Percentiles rank a stretch among this genome's conserved stretches.
Conservation (phyloP, 30 jellyfish, hydroid and myxozoan species). For the Clytia hemisphaerica region DNA sequence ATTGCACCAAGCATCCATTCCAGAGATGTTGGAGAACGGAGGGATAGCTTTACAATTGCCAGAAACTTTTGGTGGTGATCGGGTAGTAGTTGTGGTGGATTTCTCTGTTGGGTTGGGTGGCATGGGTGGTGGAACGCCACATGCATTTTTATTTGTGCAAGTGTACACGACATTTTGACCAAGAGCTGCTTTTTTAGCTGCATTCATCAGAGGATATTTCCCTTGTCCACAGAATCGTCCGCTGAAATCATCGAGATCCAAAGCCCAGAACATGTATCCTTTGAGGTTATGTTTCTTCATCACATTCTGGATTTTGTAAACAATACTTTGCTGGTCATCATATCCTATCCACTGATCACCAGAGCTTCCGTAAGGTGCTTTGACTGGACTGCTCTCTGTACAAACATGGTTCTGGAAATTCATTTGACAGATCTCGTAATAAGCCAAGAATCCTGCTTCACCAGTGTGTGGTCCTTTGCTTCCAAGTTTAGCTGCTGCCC, state of each 20-base stretch:
- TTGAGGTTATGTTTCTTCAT: not conserved
- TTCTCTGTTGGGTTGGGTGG: too few species aligned
- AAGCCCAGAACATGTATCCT: constrained; percentile 30
- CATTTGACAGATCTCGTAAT: constrained; percentile 17
- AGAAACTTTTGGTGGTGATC: too few species aligned
- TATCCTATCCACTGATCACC: constrained; percentile 16
- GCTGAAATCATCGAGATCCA: constrained; percentile 24
- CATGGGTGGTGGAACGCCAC: too few species aligned
- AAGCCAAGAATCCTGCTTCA: constrained; percentile 21
- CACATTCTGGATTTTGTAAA: not conserved
- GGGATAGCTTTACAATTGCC: too few species aligned
- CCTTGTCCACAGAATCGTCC: constrained; percentile 15
- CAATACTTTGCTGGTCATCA: constrained; percentile 17
- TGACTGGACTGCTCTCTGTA: not conserved
- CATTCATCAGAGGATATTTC: constrained; percentile 22
- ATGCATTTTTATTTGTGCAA: too few species aligned
- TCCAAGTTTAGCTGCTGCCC: not conserved
- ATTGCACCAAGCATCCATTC: too few species aligned
- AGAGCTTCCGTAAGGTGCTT: constrained; percentile 23
- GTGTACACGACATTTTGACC: too few species aligned
- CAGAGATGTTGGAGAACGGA: too few species aligned
- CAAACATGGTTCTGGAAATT: not conserved
- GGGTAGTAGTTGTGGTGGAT: too few species aligned
- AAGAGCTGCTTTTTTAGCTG: constrained; percentile 12
- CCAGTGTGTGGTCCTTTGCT: not conserved